Evolutionary conservation across 1,140 invertebrate species (phyloP).

Genomic region (Drosophila kohkoa): DNA sequence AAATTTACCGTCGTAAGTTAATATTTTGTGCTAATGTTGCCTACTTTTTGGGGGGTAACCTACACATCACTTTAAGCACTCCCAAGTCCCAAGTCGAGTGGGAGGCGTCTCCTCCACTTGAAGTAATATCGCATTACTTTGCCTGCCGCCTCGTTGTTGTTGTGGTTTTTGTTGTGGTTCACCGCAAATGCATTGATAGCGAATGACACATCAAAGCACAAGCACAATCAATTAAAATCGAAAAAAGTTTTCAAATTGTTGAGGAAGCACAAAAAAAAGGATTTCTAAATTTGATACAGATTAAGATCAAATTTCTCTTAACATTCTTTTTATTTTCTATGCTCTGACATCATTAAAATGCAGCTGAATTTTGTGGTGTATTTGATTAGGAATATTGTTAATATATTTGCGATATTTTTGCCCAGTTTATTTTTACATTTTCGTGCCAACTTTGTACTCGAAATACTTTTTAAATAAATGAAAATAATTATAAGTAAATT

Average conservation of each 20-base stretch:
- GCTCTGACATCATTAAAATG: background rate
- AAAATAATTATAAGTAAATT: too few relatives aligned
- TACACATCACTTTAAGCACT: background rate
- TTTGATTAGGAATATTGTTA: too few relatives aligned
- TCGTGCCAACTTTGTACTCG: too few relatives aligned
- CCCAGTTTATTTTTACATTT: too few relatives aligned
- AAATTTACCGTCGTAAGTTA: slow-evolving; percentile 30
- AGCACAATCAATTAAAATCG: slow-evolving; percentile 19
- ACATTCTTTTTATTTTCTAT: too few relatives aligned
- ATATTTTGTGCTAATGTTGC: slow-evolving; percentile 14
- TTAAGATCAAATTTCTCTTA: slow-evolving; percentile 3
- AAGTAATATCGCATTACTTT: slow-evolving; percentile 32
- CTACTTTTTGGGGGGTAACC: background rate
- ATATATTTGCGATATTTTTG: too few relatives aligned
- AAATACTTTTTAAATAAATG: too few relatives aligned
- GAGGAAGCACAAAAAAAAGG: background rate
- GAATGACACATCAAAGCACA: slow-evolving; percentile 18
- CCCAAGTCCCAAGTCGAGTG: background rate
- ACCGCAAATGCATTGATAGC: slow-evolving; percentile 10
- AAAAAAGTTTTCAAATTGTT: background rate
- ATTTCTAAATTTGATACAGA: slow-evolving; percentile 4
- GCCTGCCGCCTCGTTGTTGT: background rate
- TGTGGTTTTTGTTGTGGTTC: slow-evolving; percentile 25
- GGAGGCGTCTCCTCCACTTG: background rate
- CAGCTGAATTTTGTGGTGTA: background rate